Base-by-base conservation (phyloP, 1,140 invertebrate genomes). In the Drosophila guanche region DNA sequence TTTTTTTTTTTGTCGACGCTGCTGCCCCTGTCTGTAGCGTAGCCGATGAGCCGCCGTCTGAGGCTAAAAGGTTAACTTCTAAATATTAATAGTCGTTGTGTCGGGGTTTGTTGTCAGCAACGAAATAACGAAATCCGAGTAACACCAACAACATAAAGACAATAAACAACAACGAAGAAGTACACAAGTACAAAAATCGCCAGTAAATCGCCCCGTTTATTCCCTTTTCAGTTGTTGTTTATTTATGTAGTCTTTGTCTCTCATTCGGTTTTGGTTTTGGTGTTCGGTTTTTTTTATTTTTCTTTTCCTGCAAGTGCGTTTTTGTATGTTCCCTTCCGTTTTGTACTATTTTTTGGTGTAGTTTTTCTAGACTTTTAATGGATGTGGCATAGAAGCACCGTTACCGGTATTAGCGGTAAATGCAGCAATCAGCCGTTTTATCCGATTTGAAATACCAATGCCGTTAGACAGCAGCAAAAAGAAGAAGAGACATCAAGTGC, bases 31-130 rank as follows among this genome's bases (percentile, higher is more conserved):
- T 12, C 33, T 78, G 80, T 85, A 86, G 80, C 83, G 80, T 85
- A 86, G 80, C 80, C 81, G 67, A 86, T 85, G 81, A 78, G 77
- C 83, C 73, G 80, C 68, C 72, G 74, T 80, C 61, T 63, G 54
- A 83, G 89, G 89, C 89, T 90, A 90, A 90, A 89, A 90, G 89
- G 89, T 90, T 90, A 90, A 90, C 89, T 90, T 90, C 89, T 90
- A 90, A 90, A 90, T 90, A 90, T 90, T 90, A 90, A 90, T 90
- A 90, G 89, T 83, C 85, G 85, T 80, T 63, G 66, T 54, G 66
- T 54, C 50, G 74, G 33, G 33, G 56, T 81, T 67, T 70, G 72
- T 85, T 76, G 76, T 76, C 73, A 83, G 78, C 65, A 75, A 76
- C 53, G 54, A 42, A 56, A 48, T 58, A 63, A 48, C 23, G 51